Evolutionary conservation across 2,888 invertebrate genomes (phyloP), one percentile per base, ranked within the genome.

Genomic region (Eupithecia abbreviata): DNA sequence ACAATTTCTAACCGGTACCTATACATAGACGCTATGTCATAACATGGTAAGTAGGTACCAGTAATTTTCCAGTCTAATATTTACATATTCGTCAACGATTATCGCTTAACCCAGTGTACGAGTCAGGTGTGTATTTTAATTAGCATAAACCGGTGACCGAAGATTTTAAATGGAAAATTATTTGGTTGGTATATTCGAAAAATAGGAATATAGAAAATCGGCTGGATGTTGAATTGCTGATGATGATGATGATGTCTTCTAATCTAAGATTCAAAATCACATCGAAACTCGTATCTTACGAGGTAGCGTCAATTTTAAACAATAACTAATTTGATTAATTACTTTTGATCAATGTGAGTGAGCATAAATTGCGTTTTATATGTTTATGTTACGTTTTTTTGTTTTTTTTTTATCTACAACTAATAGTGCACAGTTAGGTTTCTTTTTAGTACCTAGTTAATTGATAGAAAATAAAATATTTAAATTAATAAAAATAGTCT

Each of bases 11-110:
- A 62, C 10, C 30, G 30, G 58, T 62, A 6, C 18, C n/a, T n/a
- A 30, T 18, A 58, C 58, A 30, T 62, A 62, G 62, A 18, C 4
- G 30, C 10, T 62, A 62, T 62, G 62, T 62, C 67, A 68, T 68
- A 68, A 43, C 67, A 67, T n/a, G 67, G 3, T 45, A 45, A 43
- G 67, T 45, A 43, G 12, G 1, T 65, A 41, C 45, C 45, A 43
- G 67, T 68, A 45, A 68, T 68, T 68, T 68, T 68, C 67, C 67
- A 68, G 15, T 68, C 45, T 69, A 49, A 69, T 47, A 69, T 47
- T 82, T 77, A 78, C 81, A 82, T 83, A 77, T 77, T 72, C 30
- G 62, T 72, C 72, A 47, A 47, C 69, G 18, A 69, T 69, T 49
- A 69, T 69, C 68, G 68, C 6, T 18, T 69, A 69, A 65, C 62